phyloP scores from a whole-genome alignment of 2,888 invertebrate species.

The Ceriagrion tenellum region DNA sequence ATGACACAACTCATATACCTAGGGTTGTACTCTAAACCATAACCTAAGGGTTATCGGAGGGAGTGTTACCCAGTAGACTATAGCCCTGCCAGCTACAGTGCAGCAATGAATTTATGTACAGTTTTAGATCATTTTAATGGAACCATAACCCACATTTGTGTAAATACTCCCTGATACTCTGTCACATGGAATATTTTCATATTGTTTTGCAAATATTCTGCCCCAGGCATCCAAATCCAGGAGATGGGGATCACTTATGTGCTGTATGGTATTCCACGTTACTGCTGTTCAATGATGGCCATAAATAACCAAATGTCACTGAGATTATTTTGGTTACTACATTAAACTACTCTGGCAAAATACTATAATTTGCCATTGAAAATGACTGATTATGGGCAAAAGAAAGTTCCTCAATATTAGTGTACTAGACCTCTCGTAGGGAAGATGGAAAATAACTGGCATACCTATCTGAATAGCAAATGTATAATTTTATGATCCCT shows the following conservation, averaged over 20 bases:
- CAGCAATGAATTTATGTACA: not conserved
- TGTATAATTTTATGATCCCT: not conserved
- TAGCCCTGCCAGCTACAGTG: not conserved
- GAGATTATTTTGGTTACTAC: not conserved
- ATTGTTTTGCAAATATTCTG: not conserved
- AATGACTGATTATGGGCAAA: constrained; percentile 38
- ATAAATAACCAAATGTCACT: not conserved
- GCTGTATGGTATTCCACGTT: not conserved
- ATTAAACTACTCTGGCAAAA: not conserved
- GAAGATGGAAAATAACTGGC: not conserved
- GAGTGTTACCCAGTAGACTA: not conserved
- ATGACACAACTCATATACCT: not conserved
- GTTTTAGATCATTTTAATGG: not conserved
- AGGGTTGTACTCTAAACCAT: not conserved
- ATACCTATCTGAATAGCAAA: not conserved
- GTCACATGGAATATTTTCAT: not conserved
- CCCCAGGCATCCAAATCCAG: not conserved
- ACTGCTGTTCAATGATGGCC: constrained; percentile 12
- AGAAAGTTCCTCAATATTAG: constrained; percentile 56
- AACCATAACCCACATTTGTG: not conserved
- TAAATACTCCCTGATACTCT: not conserved
- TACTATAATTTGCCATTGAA: not conserved
- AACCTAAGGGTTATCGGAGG: not conserved
- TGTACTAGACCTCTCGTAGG: constrained; percentile 27
- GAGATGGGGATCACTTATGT: not conserved